These are phyloP conservation scores for Capromys pilorides DNA, from an alignment of 2,797 vertebrate genomes.

Conservation along the genomic window DNA sequence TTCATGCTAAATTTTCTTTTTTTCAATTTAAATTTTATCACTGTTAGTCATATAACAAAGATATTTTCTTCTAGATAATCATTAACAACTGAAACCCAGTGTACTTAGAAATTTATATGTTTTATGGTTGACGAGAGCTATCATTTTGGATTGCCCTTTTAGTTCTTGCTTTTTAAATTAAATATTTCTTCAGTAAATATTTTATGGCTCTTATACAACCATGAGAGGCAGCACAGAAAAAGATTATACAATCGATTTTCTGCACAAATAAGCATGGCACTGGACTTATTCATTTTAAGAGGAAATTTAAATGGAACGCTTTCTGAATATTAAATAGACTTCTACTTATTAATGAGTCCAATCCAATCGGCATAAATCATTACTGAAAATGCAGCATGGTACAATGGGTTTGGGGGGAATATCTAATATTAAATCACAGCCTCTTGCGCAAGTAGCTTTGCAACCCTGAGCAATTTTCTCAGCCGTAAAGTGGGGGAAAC, in stretches of 20 bases:
- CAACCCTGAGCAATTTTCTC: conserved; percentile 33
- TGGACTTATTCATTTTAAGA: conserved; percentile 10
- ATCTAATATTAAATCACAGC: background rate
- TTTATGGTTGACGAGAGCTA: conserved; percentile 48
- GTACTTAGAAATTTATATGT: conserved; percentile 11
- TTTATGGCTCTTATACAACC: conserved; percentile 50
- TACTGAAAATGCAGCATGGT: background rate
- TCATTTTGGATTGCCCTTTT: conserved; percentile 48
- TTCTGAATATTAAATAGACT: conserved; percentile 63
- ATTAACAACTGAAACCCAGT: conserved; percentile 44
- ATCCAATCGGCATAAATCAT: background rate
- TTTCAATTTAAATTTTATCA: background rate
- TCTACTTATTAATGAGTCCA: conserved; percentile 37
- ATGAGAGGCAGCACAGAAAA: conserved; percentile 45
- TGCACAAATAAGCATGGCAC: conserved; percentile 36
- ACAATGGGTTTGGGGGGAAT: no score
- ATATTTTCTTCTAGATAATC: conserved; percentile 47
- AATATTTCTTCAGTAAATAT: conserved; percentile 66
- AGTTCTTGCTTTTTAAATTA: conserved; percentile 59
- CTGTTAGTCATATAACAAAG: background rate
- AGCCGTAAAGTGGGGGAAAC: background rate
- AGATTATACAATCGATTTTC: conserved; percentile 58
- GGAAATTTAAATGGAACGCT: conserved; percentile 57
- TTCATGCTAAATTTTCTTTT: background rate
- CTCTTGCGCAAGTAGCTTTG: conserved; percentile 6